Conservation (phyloP, 1,140 invertebrate species). For the Caenorhabditis briggsae region DNA sequence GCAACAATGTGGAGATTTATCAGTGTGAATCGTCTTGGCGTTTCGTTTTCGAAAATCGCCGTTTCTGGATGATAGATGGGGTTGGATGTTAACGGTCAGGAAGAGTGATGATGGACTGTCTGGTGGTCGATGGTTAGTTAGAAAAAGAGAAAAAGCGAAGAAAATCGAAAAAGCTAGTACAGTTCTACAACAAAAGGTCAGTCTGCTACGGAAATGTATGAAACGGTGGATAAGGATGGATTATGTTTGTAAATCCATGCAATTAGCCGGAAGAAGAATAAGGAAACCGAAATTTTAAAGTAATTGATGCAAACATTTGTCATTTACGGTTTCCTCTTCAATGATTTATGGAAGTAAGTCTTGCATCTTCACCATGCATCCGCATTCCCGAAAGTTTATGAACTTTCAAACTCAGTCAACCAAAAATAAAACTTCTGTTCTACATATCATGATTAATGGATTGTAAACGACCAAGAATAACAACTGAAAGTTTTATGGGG, state of each 20-base stretch:
- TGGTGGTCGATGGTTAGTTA: conserved; percentile 25
- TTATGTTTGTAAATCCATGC: conserved; percentile 49
- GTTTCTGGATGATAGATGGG: conserved; percentile 28
- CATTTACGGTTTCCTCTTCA: background rate
- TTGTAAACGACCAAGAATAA: too few species aligned
- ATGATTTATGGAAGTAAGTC: background rate
- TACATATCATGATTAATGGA: too few species aligned
- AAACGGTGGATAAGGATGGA: conserved; percentile 40
- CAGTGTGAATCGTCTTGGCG: conserved; percentile 10
- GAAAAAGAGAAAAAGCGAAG: background rate
- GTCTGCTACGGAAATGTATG: background rate
- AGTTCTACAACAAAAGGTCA: conserved; percentile 30
- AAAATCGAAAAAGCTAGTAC: background rate
- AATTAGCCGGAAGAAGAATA: conserved; percentile 2
- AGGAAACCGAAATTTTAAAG: background rate
- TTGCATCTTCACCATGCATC: too few species aligned
- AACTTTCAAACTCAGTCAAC: too few species aligned
- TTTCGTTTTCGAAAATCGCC: background rate
- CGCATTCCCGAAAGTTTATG: too few species aligned
- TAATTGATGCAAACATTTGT: conserved; percentile 37
- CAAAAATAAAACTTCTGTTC: too few species aligned
- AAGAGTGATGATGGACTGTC: conserved; percentile 6
- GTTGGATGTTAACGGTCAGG: background rate
- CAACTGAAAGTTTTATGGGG: too few species aligned
- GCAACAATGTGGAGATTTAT: conserved; percentile 41